Evolutionary conservation across 2,113 vertebrate genomes (phyloP), one percentile per base, ranked within the genome.

Genomic region (Labrus mixtus): DNA sequence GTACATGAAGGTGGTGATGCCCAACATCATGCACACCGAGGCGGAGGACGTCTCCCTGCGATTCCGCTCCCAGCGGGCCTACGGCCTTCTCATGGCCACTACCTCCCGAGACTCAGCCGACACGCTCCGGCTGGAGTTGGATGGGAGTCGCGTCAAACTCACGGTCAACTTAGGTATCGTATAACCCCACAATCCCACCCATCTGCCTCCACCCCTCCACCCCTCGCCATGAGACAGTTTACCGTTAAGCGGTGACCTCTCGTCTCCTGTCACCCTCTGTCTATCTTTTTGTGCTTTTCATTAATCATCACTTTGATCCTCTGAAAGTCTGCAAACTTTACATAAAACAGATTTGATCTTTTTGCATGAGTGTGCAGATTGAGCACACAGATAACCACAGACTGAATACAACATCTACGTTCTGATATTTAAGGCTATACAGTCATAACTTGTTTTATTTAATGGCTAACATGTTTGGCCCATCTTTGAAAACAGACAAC

Each of bases 151-250:
- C 0, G 97, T 99, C 87, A 99, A 99, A 88, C 97, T 99, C 71
- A 99, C 98, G 90, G 98, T 99, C 93, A 99, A 99, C 90, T 81
- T 99, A 98, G 98, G 98, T 99, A 99, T 98, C 90, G 96, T 98
- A 96, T 96, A 76, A 62, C 87, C 63, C 94, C 94, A 53, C 36
- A 59, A 36, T 62, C 50, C 45, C 66, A 92, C 92, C 94, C 95
- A 93, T 92, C 86, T 74, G 81, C 91, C 92, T 82, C 76, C 67
- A 57, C 74, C 63, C 43, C 56, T 68, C 76, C 58, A 37, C 63
- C 74, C 68, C 56, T 73, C 75, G 73, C 78, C 61, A 12, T 51
- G 63, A 83, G 68, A 64, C 10, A 17, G 48, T 78, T 81, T 50
- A 54, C 71, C 13, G 20, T 65, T 74, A 23, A 86, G 51, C 57